A percentile compares a stretch with the other conserved stretches of the same genome.
Evolutionary conservation across 2,888 invertebrate genomes (phyloP).

Genomic region (Stramonita haemastoma): DNA sequence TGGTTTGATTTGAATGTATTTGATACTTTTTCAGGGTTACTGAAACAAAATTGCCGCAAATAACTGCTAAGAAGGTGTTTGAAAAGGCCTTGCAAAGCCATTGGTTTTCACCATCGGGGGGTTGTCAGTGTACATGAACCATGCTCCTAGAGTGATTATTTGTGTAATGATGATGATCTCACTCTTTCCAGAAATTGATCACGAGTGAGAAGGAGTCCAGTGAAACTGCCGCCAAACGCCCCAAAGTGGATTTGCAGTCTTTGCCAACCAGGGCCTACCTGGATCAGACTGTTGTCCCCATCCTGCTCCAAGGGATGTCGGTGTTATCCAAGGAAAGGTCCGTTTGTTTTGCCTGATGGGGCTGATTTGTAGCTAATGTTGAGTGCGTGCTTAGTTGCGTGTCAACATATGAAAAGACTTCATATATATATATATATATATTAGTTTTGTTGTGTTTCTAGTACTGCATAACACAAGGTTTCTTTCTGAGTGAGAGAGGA

Average conservation of each 20-base stretch:
- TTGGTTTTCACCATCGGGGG: no score
- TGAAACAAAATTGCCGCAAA: no score
- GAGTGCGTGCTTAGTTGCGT: background rate
- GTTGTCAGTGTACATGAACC: no score
- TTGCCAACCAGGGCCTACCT: conserved; percentile 96
- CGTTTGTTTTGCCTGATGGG: background rate
- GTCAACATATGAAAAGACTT: background rate
- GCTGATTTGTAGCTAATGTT: background rate
- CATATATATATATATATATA: background rate
- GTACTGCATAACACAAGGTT: no score
- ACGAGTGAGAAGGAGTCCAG: conserved; percentile 72
- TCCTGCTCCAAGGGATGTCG: conserved; percentile 93
- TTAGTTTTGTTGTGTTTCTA: background rate
- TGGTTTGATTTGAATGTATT: no score
- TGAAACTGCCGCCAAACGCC: conserved; percentile 82
- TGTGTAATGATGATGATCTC: background rate
- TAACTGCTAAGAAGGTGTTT: no score
- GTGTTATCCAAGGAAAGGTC: conserved; percentile 92
- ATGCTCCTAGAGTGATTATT: no score
- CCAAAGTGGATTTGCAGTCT: conserved; percentile 90
- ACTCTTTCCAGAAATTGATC: conserved; percentile 73
- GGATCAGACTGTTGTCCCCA: conserved; percentile 98
- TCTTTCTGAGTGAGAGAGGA: background rate
- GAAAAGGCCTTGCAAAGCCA: no score
- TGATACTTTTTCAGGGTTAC: no score